A percentile compares a stretch with the other conserved stretches of the same genome.
Conservation (phyloP, 2,797 vertebrate genomes). For the Nothura maculosa region DNA sequence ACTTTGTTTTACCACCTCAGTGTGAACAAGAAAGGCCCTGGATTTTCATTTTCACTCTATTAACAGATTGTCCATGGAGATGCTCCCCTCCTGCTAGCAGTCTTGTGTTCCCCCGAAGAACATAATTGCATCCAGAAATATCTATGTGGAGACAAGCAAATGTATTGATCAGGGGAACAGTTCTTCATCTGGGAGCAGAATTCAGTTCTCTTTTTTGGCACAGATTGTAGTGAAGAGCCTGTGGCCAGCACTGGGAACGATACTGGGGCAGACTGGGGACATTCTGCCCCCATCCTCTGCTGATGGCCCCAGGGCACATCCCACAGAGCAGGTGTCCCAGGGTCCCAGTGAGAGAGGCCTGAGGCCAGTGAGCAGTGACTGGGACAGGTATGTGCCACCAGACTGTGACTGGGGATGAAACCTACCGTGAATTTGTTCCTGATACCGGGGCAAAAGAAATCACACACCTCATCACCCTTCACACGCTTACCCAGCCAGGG, state of each 20-base stretch:
- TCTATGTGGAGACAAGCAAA: neutral
- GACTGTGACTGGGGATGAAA: neutral
- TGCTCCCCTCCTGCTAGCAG: neutral
- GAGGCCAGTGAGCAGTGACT: neutral
- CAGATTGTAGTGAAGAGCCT: neutral
- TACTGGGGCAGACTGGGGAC: neutral
- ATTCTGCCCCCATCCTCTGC: neutral
- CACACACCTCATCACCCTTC: neutral
- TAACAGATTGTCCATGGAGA: neutral
- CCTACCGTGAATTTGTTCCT: neutral
- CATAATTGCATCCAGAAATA: neutral
- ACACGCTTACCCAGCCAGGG: neutral
- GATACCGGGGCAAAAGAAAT: neutral
- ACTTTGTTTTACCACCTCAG: neutral
- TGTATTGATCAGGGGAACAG: neutral
- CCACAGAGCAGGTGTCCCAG: neutral
- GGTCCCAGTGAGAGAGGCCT: rapidly evolving
- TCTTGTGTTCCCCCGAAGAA: neutral
- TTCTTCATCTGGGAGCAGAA: neutral
- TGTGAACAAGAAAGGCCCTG: neutral
- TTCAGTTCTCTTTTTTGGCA: neutral
- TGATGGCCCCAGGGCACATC: too few relatives aligned
- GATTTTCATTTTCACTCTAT: slow-evolving; percentile 14
- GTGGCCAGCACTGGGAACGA: neutral
- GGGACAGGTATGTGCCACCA: neutral